Evolutionary conservation across 2,797 vertebrate species (phyloP), one percentile per base, ranked within the genome.

Genomic region (Platalea minor): DNA sequence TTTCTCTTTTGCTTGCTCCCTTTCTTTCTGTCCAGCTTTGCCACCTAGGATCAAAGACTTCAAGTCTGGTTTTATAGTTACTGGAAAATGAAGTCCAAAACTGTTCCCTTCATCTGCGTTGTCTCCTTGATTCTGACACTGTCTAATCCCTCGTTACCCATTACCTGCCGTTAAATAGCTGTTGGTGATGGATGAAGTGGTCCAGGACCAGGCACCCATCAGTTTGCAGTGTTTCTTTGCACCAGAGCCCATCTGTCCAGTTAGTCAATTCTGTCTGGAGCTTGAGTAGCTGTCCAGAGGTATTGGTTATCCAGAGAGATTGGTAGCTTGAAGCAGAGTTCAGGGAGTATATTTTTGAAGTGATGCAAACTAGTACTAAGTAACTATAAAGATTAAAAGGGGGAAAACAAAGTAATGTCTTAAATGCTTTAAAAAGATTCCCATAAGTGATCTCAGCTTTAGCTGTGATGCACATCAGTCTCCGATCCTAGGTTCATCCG

Each of bases 391-490:
- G 51, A 70, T 39, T 59, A 56, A 91, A 91, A 26, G 12, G 5
- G 2, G 8, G 2, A 2, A 1, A 1, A 9, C 8, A 3, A 61
- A 69, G 11, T 28, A 56, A 45, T 17, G 18, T 23, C 67, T 79
- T 64, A 35, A 41, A 53, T 43, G 21, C 51, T 54, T 92, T 85
- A 17, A 85, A 94, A 93, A 69, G 75, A 90, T 37, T 64, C 15
- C 39, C 6, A 0, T 41, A 48, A 64, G 18, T 29, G 12, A 81
- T 61, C 24, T 79, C 64, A 59, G 46, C 41, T 88, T 67, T 84
- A 72, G 31, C 29, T 81, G 24, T 81, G 76, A 57, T 65, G 29
- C 60, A 43, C 0, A 0, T 85, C 0, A 0, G 33, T 51, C 53
- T 53, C 18, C n/a, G 23, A 35, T 88, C 77, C 65, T 64, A 53